Evolutionary conservation across 1,140 invertebrate species (phyloP), one percentile per base, ranked within the genome.

Genomic region (Diabrotica undecimpunctata): DNA sequence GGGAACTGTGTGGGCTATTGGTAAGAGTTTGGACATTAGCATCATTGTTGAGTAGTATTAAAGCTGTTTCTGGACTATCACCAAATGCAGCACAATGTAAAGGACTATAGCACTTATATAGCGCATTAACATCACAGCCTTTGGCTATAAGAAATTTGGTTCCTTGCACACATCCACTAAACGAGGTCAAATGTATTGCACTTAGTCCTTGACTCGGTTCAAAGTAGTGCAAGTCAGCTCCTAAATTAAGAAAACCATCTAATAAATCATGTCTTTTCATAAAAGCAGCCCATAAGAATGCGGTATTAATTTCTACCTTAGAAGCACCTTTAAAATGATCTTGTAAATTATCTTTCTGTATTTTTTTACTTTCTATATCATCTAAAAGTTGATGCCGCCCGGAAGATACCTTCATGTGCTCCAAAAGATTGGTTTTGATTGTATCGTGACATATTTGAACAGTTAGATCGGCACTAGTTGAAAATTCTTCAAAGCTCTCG

Each of bases 31-130:
- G 67, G 58, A 85, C 83, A 70, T 83, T 83, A 14, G 88, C 85
- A 7, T 88, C 87, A 57, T 85, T 84, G 14, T 85, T 85, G 54
- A 92, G 81, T 38, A 93, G 81, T 65, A 90, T 82, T 77, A 87
- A 86, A 58, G 88, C 86, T 7, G 89, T 88, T 73, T 89, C 87
- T 6, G 85, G 80, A 50, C 89, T 88, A 74, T 92, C 89, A 0
- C 90, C 90, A 74, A 92, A 90, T 36, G 90, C 90, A 6, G 91
- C 90, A 73, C 89, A 92, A 78, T 93, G 91, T 64, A 92, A 82
- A 0, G 91, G 90, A 0, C 87, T 88, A 72, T 88, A 89, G 67
- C 84, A 86, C 77, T 87, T 87, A 62, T 84, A 83, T 66, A 83
- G 82, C 25, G 84, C 79, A 79, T 90, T 88, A 5, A 91, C 82